These are phyloP conservation scores for Drosophila fungiperda DNA, from an alignment of 2,888 invertebrate genomes.

Conservation along the genomic window DNA sequence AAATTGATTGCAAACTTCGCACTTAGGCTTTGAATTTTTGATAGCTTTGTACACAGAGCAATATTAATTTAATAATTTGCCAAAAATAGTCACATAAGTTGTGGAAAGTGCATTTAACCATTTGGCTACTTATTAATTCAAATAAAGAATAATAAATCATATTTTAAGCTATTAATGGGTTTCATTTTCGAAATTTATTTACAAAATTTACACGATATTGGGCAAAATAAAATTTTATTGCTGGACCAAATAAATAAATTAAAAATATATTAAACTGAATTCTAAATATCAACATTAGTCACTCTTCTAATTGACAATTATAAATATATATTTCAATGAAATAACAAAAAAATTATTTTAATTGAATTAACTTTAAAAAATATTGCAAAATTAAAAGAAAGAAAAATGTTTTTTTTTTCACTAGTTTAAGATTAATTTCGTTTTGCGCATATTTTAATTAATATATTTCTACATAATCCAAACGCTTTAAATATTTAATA, in stretches of 20 bases:
- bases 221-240: not conserved
- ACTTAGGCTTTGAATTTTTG: not conserved
- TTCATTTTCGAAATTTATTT: not conserved
- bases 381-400: not conserved
- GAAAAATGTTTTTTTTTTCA: not conserved
- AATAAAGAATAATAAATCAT: not conserved
- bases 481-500: not conserved
- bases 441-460: not conserved
- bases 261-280: not conserved
- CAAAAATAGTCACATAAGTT: not conserved
- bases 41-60: not conserved
- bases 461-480: not conserved
- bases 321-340: not conserved
- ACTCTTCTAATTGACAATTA: not conserved
- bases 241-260: not conserved
- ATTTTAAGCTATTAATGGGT: not conserved
- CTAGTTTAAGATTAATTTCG: not conserved
- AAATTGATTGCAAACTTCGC: not conserved
- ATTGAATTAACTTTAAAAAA: not conserved
- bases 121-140: not conserved
- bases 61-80: not conserved
- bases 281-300: not conserved
- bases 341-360: not conserved
- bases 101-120: not conserved
- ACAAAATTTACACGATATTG: not conserved